Base-by-base conservation (phyloP, 2,888 invertebrate genomes). In the Polyploca ridens region DNA sequence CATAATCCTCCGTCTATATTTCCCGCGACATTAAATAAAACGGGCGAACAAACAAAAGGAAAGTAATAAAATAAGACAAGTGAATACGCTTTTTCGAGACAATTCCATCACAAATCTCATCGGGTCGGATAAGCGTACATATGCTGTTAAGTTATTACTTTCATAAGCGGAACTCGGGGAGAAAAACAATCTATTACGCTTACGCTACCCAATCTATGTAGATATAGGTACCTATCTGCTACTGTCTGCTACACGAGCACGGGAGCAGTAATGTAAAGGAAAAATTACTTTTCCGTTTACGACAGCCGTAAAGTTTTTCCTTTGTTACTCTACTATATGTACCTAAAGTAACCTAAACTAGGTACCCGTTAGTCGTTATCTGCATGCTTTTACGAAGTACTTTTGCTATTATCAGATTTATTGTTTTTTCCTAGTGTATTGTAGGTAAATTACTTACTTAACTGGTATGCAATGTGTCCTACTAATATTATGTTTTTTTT, bases 131-230 rank as follows among this genome's bases (percentile, higher is more conserved):
- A 62, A 65, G 69, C 73, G 69, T 75, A 76, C 77, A 74, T 78
- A 73, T 70, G 76, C 69, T 69, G 75, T 72, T 76, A 78, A 80
- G 70, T 83, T 81, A 84, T 81, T 79, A 78, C 82, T 79, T 83
- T 84, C 81, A 82, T 83, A 84, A 79, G 74, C 74, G 74, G 74
- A 72, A 72, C 71, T 67, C 63, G 65, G 64, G 65, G 69, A 61
- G 61, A 63, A 70, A 77, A 70, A 69, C 72, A 78, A 77, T 79
- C 81, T 81, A 80, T 79, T 75, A 73, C 64, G 57, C 61, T 41
- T 14, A 35, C 41, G 10, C 33, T n/a, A 62, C 57, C 57, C 41
- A 35, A n/a, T 33, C 35, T 54, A 13, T 46, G 49, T 57, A 35
- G 33, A 49, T 35, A 38, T 27, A n/a, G n/a, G n/a, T n/a, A 27